Conservation (phyloP, 2,888 invertebrate genomes). For the Bombyx huttoni region DNA sequence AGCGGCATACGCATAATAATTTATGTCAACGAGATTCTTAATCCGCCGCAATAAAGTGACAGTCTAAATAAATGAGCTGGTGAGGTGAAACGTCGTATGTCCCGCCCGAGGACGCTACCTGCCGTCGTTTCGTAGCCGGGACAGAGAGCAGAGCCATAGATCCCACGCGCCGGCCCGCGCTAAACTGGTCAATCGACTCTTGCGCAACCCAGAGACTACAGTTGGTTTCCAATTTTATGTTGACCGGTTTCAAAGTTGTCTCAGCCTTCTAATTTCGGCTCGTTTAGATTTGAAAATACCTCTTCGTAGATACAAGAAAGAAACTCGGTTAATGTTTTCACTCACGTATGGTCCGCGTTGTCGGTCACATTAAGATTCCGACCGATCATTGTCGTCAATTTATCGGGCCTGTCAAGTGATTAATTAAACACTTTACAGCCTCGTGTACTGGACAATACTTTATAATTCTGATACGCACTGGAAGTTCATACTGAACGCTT, state of each 20-base stretch:
- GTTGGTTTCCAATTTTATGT: constrained; percentile 73
- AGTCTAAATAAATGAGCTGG: constrained; percentile 39
- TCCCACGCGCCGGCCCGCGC: constrained; percentile 56
- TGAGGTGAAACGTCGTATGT: constrained; percentile 30
- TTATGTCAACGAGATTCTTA: constrained; percentile 59
- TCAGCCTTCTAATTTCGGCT: constrained; percentile 70
- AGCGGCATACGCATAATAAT: constrained; percentile 39
- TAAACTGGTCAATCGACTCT: constrained; percentile 59
- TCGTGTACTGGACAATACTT: background rate
- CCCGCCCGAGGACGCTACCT: constrained; percentile 9
- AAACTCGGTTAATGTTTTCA: constrained; percentile 21
- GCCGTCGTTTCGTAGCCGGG: constrained; percentile 10
- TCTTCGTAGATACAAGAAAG: constrained; percentile 33
- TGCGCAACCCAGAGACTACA: constrained; percentile 65
- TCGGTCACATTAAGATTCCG: constrained; percentile 18
- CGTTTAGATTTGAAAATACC: constrained; percentile 69
- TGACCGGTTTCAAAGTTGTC: constrained; percentile 69
- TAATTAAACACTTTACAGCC: constrained; percentile 23
- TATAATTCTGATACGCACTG: background rate
- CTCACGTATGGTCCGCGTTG: constrained; percentile 17
- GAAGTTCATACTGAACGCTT: background rate
- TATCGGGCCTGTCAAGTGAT: constrained; percentile 16
- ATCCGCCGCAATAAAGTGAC: constrained; percentile 51
- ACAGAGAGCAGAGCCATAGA: constrained; percentile 28
- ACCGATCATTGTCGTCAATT: constrained; percentile 17